phyloP scores from a whole-genome alignment of 2,888 invertebrate genomes.

The Yponomeuta evonymella region DNA sequence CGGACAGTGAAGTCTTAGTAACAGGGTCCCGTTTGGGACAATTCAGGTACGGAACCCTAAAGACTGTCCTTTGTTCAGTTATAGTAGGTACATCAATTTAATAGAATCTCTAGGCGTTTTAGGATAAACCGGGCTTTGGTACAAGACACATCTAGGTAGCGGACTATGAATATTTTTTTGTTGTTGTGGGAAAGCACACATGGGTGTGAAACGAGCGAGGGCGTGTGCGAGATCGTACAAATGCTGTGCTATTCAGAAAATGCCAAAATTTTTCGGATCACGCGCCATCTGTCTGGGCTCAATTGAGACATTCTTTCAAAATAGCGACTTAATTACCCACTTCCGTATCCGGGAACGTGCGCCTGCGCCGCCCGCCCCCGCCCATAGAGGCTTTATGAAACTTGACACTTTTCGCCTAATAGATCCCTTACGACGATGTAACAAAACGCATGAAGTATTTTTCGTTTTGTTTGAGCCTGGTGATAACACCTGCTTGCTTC shows the following conservation, averaged over 20 bases:
- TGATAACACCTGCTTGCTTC: neutral
- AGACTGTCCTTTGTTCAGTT: no score
- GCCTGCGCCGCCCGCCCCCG: conserved; percentile 65
- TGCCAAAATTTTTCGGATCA: conserved; percentile 51
- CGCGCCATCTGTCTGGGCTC: conserved; percentile 63
- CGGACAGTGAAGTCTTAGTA: no score
- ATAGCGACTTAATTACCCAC: conserved; percentile 65
- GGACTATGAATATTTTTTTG: neutral
- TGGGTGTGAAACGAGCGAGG: conserved; percentile 28
- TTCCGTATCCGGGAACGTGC: conserved; percentile 63
- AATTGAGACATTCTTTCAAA: conserved; percentile 73
- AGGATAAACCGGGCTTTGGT: no score
- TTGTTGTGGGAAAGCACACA: neutral
- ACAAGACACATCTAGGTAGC: neutral
- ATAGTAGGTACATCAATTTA: no score
- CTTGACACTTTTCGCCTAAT: conserved; percentile 41
- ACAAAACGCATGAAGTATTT: neutral
- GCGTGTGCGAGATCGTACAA: conserved; percentile 53
- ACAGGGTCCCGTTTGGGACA: no score
- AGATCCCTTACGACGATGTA: conserved; percentile 20
- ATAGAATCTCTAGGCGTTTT: no score
- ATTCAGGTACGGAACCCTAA: no score
- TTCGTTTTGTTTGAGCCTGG: neutral
- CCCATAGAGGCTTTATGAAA: conserved; percentile 48
- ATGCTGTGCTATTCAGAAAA: conserved; percentile 58